A percentile compares a stretch with the other conserved stretches of the same genome.
Evolutionary conservation across 1,140 invertebrate genomes (phyloP).

Genomic region (Platyscapa corneri): DNA sequence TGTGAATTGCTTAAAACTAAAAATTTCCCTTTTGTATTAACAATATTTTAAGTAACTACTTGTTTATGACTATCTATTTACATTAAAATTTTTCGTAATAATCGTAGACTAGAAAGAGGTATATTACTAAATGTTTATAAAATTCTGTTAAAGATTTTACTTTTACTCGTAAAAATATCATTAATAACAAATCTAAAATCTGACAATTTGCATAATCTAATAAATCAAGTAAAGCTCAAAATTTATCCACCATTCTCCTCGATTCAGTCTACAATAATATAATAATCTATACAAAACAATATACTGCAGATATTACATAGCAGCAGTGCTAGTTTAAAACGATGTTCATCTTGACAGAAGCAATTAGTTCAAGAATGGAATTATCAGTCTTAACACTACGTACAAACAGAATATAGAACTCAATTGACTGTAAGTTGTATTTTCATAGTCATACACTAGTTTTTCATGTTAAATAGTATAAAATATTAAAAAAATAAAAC

Average conservation of each 20-base stretch:
- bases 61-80: constrained; percentile 34
- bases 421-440: constrained; percentile 17
- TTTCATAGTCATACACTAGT: constrained; percentile 20
- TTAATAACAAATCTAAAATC: not conserved
- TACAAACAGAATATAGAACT: constrained; percentile 34
- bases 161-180: not conserved
- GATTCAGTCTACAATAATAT: constrained; percentile 38
- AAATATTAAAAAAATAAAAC: constrained; percentile 41
- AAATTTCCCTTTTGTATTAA: not conserved
- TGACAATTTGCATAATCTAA: not conserved
- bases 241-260: constrained; percentile 6
- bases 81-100: constrained; percentile 28
- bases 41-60: constrained; percentile 22
- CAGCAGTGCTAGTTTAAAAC: constrained; percentile 11
- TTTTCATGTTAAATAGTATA: constrained; percentile 2
- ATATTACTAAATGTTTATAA: constrained; percentile 41
- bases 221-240: not conserved
- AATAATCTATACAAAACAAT: constrained; percentile 30
- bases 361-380: constrained; percentile 27
- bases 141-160: constrained; percentile 7
- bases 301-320: not conserved
- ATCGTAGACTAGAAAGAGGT: constrained; percentile 49
- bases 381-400: constrained; percentile 49
- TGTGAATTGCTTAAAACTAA: not conserved
- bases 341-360: not conserved